A percentile compares a stretch with the other conserved stretches of the same genome.
phyloP scores from a whole-genome alignment of 92 coral and sea anemone genomes.

The Metridium senile region DNA sequence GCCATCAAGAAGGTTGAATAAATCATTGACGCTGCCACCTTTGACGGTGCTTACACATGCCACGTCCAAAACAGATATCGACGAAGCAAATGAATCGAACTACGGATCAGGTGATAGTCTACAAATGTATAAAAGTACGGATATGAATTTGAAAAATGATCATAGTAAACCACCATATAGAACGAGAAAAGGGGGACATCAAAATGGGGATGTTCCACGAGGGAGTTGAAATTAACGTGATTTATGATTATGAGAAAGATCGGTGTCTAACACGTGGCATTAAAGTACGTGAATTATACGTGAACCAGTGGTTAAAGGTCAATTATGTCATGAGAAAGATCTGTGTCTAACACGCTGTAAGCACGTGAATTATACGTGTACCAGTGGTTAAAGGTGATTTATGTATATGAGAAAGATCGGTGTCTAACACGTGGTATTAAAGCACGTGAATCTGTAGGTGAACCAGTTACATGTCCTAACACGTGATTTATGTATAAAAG shows the following conservation, averaged over 20 bases:
- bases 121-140: background rate
- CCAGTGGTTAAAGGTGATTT: no score
- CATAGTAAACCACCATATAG: slow-evolving; percentile 3
- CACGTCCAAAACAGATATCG: background rate
- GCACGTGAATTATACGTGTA: no score
- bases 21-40: slow-evolving; percentile 26
- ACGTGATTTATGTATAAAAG: no score
- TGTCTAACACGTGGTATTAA: background rate
- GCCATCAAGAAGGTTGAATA: background rate
- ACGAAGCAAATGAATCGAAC: background rate
- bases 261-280: background rate
- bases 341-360: no score
- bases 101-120: slow-evolving; percentile 3
- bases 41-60: background rate
- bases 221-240: background rate
- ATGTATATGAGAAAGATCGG: background rate
- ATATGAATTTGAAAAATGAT: background rate
- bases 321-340: no score
- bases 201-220: slow-evolving; percentile 22
- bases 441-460: background rate
- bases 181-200: slow-evolving; percentile 20
- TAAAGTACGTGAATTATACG: background rate
- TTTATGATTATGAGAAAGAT: background rate
- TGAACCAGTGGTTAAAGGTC: no score
- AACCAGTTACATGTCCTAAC: no score